phyloP scores from a whole-genome alignment of 2,888 invertebrate genomes.

The Agrenia bidenticulata region DNA sequence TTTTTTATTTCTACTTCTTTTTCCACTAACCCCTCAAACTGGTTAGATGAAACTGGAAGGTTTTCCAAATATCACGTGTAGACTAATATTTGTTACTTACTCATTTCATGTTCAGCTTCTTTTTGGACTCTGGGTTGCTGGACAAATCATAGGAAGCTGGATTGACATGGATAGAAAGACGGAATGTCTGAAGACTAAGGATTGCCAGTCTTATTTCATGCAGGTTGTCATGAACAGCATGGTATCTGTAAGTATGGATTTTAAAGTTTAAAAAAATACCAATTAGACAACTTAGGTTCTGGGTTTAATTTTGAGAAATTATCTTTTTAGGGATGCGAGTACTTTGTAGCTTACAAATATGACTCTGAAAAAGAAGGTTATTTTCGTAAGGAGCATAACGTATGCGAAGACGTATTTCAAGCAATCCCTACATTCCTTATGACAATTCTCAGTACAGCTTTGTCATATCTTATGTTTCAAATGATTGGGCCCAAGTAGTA shows the following conservation, averaged over 20 bases:
- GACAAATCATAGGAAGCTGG: conserved; percentile 12
- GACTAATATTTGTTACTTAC: not conserved
- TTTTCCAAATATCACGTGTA: no score
- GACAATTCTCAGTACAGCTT: not conserved
- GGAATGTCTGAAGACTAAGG: conserved; percentile 2
- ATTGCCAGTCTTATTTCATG: conserved; percentile 12
- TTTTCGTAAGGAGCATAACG: not conserved
- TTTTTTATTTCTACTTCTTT: no score
- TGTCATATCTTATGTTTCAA: not conserved
- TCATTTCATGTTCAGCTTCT: not conserved
- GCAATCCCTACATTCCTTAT: conserved; percentile 3
- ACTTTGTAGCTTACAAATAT: conserved; percentile 6
- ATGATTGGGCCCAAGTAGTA: no score
- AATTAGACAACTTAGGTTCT: no score
- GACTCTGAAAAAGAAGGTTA: not conserved
- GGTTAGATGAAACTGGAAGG: no score
- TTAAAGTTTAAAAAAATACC: no score
- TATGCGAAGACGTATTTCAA: not conserved
- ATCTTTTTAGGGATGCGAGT: conserved; percentile 5
- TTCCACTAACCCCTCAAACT: no score
- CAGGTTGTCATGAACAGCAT: conserved; percentile 2
- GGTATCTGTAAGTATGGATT: conserved; percentile 2
- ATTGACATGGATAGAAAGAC: not conserved
- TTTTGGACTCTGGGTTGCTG: conserved; percentile 5
- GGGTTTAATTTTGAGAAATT: not conserved